A percentile compares a stretch with the other conserved stretches of the same genome.
These are phyloP conservation scores for Ondatra zibethicus DNA, from an alignment of 2,113 vertebrate species.

Conservation along the genomic window DNA sequence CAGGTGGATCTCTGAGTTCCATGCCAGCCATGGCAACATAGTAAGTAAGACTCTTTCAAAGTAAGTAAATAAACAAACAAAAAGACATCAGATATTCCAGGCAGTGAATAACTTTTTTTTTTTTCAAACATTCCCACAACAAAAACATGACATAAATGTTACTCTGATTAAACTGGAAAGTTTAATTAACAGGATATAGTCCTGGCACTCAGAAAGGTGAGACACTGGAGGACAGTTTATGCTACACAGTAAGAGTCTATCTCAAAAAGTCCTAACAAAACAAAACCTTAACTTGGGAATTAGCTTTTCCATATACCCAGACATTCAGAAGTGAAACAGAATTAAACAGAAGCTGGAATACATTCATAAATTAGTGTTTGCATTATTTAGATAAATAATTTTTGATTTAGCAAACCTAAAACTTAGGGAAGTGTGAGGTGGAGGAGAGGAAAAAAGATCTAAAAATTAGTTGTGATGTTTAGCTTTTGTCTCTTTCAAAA, in stretches of 20 bases:
- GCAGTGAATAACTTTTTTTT: not conserved
- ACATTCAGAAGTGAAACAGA: not conserved
- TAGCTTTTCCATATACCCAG: not conserved
- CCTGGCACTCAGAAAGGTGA: too few species aligned
- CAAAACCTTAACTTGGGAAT: not conserved
- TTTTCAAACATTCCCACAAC: not conserved
- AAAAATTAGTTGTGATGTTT: conserved; percentile 7
- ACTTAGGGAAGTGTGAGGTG: not conserved
- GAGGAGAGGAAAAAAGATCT: too few species aligned
- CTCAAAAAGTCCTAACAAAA: not conserved
- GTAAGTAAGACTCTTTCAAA: not conserved
- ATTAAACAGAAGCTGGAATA: not conserved
- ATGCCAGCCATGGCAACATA: not conserved
- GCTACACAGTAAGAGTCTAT: not conserved
- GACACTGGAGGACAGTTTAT: not conserved
- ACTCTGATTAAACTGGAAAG: not conserved
- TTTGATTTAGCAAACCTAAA: conserved; percentile 3
- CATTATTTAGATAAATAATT: conserved; percentile 19
- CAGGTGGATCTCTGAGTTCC: not conserved
- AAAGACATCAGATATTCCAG: not conserved
- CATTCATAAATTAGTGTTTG: not conserved
- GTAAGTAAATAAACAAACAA: not conserved
- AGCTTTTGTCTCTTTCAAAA: conserved; percentile 29
- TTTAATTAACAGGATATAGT: not conserved
- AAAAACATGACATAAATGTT: conserved; percentile 15